phyloP scores from a whole-genome alignment of 2,888 invertebrate genomes.

The Spodoptera exigua region DNA sequence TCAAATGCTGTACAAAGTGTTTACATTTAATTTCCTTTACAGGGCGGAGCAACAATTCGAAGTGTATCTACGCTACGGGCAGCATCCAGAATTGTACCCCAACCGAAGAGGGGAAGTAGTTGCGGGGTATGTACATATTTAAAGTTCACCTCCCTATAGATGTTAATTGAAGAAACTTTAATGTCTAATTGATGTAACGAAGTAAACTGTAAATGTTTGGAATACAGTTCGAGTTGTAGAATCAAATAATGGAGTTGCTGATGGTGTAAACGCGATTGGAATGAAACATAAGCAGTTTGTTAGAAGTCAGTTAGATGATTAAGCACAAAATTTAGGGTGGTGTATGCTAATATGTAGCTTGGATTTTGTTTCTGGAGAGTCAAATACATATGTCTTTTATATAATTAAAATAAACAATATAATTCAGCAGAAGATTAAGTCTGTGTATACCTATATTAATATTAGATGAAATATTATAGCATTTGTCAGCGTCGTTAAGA shows the following conservation, averaged over 20 bases:
- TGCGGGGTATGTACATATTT: constrained; percentile 91
- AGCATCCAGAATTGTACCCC: constrained; percentile 97
- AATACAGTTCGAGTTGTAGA: constrained; percentile 3
- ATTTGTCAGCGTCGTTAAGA: too few relatives aligned
- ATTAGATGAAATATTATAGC: too few relatives aligned
- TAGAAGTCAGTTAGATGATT: background rate
- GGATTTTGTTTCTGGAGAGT: too few relatives aligned
- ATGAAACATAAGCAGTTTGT: background rate
- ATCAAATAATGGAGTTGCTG: background rate
- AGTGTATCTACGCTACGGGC: constrained; percentile 97
- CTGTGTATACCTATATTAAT: too few relatives aligned
- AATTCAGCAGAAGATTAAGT: too few relatives aligned
- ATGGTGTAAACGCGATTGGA: background rate
- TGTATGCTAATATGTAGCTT: too few relatives aligned
- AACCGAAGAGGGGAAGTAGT: constrained; percentile 96
- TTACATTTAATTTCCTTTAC: constrained; percentile 44
- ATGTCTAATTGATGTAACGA: constrained; percentile 5
- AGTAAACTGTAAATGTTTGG: constrained; percentile 16
- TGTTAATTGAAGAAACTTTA: constrained; percentile 14
- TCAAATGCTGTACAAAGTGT: background rate
- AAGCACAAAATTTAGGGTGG: too few relatives aligned
- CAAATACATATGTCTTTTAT: too few relatives aligned
- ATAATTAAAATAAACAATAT: too few relatives aligned
- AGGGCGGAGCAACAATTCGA: constrained; percentile 97
- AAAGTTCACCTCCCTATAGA: constrained; percentile 5